phyloP scores from a whole-genome alignment of 2,797 vertebrate genomes.

The Allobates femoralis region DNA sequence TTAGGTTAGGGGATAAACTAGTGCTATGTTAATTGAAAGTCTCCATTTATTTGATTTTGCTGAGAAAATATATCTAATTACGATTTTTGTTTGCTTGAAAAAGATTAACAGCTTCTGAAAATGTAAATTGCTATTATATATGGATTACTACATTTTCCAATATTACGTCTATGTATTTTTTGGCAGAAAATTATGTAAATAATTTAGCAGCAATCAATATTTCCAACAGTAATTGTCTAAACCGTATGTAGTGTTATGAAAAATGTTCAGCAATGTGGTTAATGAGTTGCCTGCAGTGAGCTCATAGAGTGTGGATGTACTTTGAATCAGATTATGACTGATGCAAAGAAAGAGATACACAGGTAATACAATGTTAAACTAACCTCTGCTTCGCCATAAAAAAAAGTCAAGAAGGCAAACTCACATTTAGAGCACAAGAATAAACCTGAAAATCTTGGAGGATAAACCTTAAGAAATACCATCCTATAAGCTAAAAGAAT shows the following conservation, averaged over 20 bases:
- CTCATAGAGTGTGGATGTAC: neutral
- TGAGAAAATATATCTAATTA: neutral
- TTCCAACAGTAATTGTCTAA: neutral
- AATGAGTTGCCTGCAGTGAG: conserved; percentile 2
- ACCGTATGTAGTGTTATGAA: neutral
- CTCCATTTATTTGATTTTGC: neutral
- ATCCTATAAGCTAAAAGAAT: neutral
- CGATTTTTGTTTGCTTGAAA: neutral
- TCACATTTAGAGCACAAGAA: neutral
- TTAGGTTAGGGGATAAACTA: neutral
- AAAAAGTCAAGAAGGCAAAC: neutral
- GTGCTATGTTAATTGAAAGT: neutral
- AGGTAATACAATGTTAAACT: neutral
- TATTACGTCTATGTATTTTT: neutral
- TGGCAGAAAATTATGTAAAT: neutral
- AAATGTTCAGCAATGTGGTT: neutral
- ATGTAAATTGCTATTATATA: neutral
- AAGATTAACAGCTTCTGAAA: neutral
- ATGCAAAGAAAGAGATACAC: neutral
- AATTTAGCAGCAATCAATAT: neutral
- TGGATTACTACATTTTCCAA: neutral
- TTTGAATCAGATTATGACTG: neutral
- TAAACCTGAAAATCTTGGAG: neutral
- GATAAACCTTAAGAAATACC: neutral
- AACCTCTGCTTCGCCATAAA: neutral